Evolutionary conservation across 2,113 vertebrate genomes (phyloP), one percentile per base, ranked within the genome.

Genomic region (Crocuta crocuta): DNA sequence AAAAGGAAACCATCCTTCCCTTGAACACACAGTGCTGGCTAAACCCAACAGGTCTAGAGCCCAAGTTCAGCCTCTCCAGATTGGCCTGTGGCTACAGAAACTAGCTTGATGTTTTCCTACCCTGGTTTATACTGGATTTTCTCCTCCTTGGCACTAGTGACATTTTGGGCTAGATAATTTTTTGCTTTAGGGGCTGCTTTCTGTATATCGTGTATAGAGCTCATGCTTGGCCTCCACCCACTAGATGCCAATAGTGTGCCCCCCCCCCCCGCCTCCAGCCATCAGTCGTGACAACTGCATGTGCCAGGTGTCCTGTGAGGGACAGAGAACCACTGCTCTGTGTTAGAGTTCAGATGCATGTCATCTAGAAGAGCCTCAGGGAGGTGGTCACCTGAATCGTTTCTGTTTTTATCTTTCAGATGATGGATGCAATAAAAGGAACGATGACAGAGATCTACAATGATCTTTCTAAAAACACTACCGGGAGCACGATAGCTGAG

Each of bases 391-490:
- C 66, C 53, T 21, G 8, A 24, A 31, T 26, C 2, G 5, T 66
- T 92, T 93, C 39, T 71, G 74, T 86, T 80, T 95, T 84, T 97
- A 0, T 97, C 88, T 99, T 98, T 61, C 98, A 99, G 99, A 99
- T 99, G 97, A 99, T 99, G 99, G 99, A 99, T 92, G 99, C 99
- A 9, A 99, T 99, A 96, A 99, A 99, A 99, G 99, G 99, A 97
- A 99, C 99, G 21, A 99, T 99, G 99, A 99, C 99, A 1, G 99
- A 99, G 98, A 99, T 99, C 93, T 99, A 99, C 97, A 99, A 99
- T 7, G 99, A 99, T 95, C 99, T 99, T 87, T 99, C 99, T 70
- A 99, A 99, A 99, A 99, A 99, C 98, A 99, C 99, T 33, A 99
- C 99, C 2, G 99, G 99, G 97, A 99, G 99, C 98, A 99, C 99